phyloP scores from a whole-genome alignment of 2,888 invertebrate species.

The Eledona agricola region DNA sequence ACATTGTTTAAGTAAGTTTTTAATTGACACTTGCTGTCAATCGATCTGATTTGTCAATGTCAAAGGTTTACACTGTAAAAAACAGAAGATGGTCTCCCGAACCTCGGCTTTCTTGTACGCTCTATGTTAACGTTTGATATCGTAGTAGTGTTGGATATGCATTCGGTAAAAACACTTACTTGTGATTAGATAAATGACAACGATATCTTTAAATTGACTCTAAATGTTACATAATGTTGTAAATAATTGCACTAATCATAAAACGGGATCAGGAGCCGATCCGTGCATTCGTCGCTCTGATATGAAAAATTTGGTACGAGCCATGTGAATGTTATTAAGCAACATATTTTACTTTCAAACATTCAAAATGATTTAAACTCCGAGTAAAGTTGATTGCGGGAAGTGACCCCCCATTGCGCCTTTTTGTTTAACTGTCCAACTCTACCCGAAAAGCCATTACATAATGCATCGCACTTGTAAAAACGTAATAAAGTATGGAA shows the following conservation, averaged over 20 bases:
- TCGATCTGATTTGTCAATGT: too few relatives aligned
- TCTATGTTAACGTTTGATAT: too few relatives aligned
- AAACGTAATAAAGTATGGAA: constrained; percentile 42
- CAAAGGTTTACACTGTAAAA: too few relatives aligned
- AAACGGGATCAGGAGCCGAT: neutral
- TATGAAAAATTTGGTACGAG: constrained; percentile 4
- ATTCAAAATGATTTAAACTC: constrained; percentile 16
- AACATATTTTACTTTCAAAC: constrained; percentile 4
- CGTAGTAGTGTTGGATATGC: too few relatives aligned
- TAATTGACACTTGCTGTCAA: too few relatives aligned
- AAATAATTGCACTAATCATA: constrained; percentile 2
- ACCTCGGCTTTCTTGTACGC: too few relatives aligned
- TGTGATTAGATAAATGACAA: constrained; percentile 11
- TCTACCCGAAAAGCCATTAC: constrained; percentile 41
- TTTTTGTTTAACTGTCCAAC: constrained; percentile 44
- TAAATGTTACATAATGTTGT: too few relatives aligned
- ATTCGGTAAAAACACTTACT: constrained; percentile 6
- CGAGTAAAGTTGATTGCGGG: constrained; percentile 40
- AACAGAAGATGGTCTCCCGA: too few relatives aligned
- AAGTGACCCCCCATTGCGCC: constrained; percentile 42
- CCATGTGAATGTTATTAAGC: constrained; percentile 4
- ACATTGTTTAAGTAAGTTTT: too few relatives aligned
- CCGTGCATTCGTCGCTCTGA: too few relatives aligned
- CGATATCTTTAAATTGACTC: neutral
- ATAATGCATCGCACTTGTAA: constrained; percentile 45